Conservation (phyloP, 2,113 vertebrate species). For the Tupaia chinensis region DNA sequence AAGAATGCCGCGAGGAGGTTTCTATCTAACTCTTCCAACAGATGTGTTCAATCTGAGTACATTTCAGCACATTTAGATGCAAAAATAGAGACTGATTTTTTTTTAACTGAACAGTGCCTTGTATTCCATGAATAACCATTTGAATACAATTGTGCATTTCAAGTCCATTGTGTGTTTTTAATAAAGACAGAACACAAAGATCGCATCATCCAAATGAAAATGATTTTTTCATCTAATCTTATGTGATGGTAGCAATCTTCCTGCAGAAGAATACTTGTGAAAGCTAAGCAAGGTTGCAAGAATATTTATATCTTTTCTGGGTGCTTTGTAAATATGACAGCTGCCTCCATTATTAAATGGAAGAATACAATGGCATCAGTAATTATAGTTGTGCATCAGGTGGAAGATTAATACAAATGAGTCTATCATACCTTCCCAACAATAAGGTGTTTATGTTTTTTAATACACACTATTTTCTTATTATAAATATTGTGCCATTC, state of each 20-base stretch:
- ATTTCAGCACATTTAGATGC: constrained; percentile 75
- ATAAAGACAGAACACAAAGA: constrained; percentile 71
- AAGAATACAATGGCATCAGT: constrained; percentile 24
- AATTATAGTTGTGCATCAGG: constrained; percentile 57
- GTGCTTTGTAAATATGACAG: constrained; percentile 75
- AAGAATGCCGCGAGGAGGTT: constrained; percentile 39
- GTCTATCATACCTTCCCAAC: constrained; percentile 58
- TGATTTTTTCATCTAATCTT: constrained; percentile 64
- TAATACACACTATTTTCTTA: background rate
- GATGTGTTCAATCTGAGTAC: constrained; percentile 53
- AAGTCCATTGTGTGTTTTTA: constrained; percentile 69
- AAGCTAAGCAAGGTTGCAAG: constrained; percentile 47
- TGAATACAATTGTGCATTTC: constrained; percentile 61
- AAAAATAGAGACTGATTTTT: constrained; percentile 71
- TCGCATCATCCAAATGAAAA: constrained; percentile 74
- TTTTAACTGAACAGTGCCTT: constrained; percentile 44
- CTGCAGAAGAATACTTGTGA: constrained; percentile 73
- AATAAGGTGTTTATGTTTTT: constrained; percentile 40
- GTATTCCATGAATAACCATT: constrained; percentile 58
- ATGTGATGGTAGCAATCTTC: constrained; percentile 40
- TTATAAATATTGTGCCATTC: background rate
- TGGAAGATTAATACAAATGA: constrained; percentile 64
- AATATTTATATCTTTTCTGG: constrained; percentile 70
- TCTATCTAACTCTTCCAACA: constrained; percentile 54
- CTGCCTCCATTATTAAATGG: constrained; percentile 71